Evolutionary conservation across 2,888 invertebrate genomes (phyloP).

Genomic region (Epiblema foenella): DNA sequence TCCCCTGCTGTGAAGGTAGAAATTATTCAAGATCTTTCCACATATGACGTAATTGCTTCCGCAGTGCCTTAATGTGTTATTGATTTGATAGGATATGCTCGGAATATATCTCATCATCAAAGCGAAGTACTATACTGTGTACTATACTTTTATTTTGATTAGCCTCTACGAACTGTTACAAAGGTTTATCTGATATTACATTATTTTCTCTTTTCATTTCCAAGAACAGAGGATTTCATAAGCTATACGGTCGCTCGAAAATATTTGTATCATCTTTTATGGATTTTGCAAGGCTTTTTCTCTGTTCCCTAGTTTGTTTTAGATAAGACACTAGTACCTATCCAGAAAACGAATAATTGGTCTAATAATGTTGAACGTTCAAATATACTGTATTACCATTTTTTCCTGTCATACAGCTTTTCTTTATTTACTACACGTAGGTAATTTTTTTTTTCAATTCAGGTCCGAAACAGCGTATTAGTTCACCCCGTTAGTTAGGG

Average conservation of each 20-base stretch:
- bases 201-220: background rate
- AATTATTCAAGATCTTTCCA: slow-evolving; percentile 15
- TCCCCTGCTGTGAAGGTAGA: background rate
- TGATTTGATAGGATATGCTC: background rate
- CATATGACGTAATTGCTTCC: background rate
- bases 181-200: background rate
- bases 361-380: too few species aligned
- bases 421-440: too few species aligned
- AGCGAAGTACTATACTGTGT: background rate
- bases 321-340: too few species aligned
- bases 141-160: too few species aligned
- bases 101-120: background rate
- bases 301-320: too few species aligned
- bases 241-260: background rate
- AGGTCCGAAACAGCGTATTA: too few species aligned
- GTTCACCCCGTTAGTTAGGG: too few species aligned
- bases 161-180: background rate
- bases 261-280: background rate
- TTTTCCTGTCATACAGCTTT: too few species aligned
- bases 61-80: slow-evolving; percentile 1
- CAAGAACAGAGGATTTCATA: background rate
- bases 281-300: background rate
- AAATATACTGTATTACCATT: too few species aligned
- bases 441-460: too few species aligned
- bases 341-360: too few species aligned